These are phyloP conservation scores for Rhincodon typus DNA, from an alignment of 2,797 vertebrate genomes.

Conservation along the genomic window DNA sequence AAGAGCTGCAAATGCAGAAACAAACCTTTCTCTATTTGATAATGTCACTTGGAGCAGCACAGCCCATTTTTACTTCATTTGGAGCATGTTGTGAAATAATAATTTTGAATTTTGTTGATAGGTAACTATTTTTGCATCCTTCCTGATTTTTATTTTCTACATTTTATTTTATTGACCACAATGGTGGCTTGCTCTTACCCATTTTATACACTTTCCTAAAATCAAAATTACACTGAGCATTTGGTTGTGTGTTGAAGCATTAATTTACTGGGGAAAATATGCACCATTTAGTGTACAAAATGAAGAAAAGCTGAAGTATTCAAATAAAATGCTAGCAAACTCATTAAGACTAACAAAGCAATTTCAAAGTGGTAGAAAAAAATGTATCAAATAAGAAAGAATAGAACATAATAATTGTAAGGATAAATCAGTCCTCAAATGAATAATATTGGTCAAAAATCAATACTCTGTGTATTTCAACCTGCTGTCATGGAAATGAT, in stretches of 20 bases:
- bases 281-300: background rate
- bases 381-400: background rate
- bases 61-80: background rate
- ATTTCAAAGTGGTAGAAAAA: background rate
- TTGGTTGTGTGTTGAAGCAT: background rate
- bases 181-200: background rate
- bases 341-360: background rate
- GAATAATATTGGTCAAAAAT: slow-evolving; percentile 16
- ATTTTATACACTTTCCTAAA: background rate
- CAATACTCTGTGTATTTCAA: slow-evolving; percentile 19
- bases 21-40: background rate
- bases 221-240: background rate
- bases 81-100: background rate
- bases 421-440: background rate
- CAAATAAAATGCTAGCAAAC: background rate
- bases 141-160: background rate
- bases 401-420: background rate
- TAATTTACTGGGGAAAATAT: background rate
- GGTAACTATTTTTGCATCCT: background rate
- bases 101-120: background rate
- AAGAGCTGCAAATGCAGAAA: background rate
- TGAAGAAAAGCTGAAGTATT: background rate
- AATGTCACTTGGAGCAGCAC: background rate
- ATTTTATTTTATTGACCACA: background rate
- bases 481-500: slow-evolving; percentile 9